Base-by-base conservation (phyloP, 2,888 invertebrate species). In the Criorhina ranunculi region DNA sequence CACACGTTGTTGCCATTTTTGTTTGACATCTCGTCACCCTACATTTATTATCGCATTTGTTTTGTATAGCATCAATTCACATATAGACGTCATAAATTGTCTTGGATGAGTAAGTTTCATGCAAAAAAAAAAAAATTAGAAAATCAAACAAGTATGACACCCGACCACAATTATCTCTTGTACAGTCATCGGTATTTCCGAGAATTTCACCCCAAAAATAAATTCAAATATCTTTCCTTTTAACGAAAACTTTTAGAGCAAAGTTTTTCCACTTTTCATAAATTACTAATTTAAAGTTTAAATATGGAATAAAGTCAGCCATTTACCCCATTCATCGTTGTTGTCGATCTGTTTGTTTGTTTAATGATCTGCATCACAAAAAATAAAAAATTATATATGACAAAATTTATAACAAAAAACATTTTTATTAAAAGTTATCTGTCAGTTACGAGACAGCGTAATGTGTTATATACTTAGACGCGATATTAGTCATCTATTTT, bases 161-260 rank as follows among this genome's bases (percentile, higher is more conserved):
- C 51, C 40, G 17, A 19, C 42, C 7, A 33, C 51, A 53, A 40
- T 40, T 60, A 51, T 44, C 60, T 51, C 29, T 35, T 15, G 51
- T 31, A 62, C 46, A 53, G 60, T 73, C 60, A 73, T 62, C 73
- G 62, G 19, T 1, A 11, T 73, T 73, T 73, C 73, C 73, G 24
- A 7, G 62, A 60, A 73, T 42, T n/a, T 24, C 40, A 51, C 72
- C 72, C 72, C 40, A 46, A 12, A 31, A 19, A 35, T 44, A 55
- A 44, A n/a, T n/a, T n/a, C n/a, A 69, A 44, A 44, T 35, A 42
- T 53, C 33, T 62, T 29, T 53, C 46, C 57, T 49, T 0, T 40
- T 12, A 40, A 12, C 12, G n/a, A n/a, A n/a, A n/a, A n/a, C n/a
- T n/a, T 11, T 33, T 8, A 15, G 33, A 15, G n/a, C n/a, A 55